Evolutionary conservation across 2,888 invertebrate species (phyloP), one percentile per base, ranked within the genome.

Genomic region (Eupithecia subfuscata): DNA sequence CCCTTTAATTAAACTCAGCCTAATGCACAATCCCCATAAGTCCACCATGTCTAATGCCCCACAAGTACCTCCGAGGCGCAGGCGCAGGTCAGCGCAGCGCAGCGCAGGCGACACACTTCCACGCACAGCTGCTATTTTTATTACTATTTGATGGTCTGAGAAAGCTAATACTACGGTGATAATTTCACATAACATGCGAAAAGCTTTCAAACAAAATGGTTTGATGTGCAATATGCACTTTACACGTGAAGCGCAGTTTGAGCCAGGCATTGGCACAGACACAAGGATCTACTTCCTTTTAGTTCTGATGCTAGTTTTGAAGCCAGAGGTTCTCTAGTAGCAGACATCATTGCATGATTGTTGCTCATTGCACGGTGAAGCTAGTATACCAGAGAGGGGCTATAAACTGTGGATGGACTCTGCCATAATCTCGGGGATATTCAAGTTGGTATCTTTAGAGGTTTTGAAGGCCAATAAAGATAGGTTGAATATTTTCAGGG

Each of bases 61-160:
- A 18, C 30, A 16, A 34, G 8, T 9, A 48, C 16, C 18, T 25
- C 12, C 12, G 40, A 2, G 45, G 86, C 83, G 37, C 83, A 84
- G 30, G 84, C 76, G 81, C 12, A 22, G 1, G 45, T 8, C 68
- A 22, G 76, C 74, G 80, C 83, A 80, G 83, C 86, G 85, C 87
- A 85, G 86, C 83, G 37, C 83, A 84, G 30, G 84, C 76, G 81
- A 83, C 84, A 83, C 82, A 83, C 80, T 80, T 84, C 83, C 83
- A 82, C 82, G 79, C 86, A 85, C 79, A 81, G 78, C 74, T 72
- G 73, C 76, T 82, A 86, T 87, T 88, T 88, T 88, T 88, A 87
- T 84, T 83, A 83, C 85, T 37, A 52, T 76, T 80, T 79, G 75
- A 73, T 76, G 76, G 65, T 63, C 73, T 68, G 81, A 74, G 82